phyloP scores from a whole-genome alignment of 2,888 invertebrate species.

The Hypercompe scribonia region DNA sequence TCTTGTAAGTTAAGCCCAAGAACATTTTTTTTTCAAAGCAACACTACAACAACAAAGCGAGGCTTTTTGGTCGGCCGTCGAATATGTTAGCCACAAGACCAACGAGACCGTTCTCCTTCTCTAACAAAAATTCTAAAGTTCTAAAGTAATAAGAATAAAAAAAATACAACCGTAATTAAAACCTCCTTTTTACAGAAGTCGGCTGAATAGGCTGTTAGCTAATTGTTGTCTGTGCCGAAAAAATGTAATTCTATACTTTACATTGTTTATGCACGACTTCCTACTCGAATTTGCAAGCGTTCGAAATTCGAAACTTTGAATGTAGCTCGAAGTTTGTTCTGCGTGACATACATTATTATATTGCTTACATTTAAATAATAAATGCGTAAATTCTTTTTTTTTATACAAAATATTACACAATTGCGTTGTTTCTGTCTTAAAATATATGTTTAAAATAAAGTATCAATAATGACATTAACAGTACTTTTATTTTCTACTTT shows the following conservation, averaged over 20 bases:
- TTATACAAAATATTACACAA: not conserved
- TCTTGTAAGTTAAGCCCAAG: too few relatives aligned
- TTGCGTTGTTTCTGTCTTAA: too few relatives aligned
- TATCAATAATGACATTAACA: too few relatives aligned
- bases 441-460: too few relatives aligned
- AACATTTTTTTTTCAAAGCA: too few relatives aligned
- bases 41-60: too few relatives aligned
- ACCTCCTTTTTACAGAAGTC: not conserved
- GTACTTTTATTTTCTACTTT: too few relatives aligned
- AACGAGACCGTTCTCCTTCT: too few relatives aligned
- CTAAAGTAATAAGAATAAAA: too few relatives aligned
- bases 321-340: conserved; percentile 5
- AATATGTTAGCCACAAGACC: too few relatives aligned
- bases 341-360: conserved; percentile 32
- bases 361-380: conserved; percentile 13
- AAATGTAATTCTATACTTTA: conserved; percentile 36
- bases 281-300: conserved; percentile 24
- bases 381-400: conserved; percentile 11
- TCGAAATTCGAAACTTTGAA: conserved; percentile 36
- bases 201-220: conserved; percentile 14
- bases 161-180: not conserved
- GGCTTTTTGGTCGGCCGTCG: too few relatives aligned
- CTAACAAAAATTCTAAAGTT: too few relatives aligned
- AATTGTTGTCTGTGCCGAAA: conserved; percentile 34
- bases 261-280: conserved; percentile 39